Base-by-base conservation (phyloP, 2,888 invertebrate genomes). In the Drosophila longiperda region DNA sequence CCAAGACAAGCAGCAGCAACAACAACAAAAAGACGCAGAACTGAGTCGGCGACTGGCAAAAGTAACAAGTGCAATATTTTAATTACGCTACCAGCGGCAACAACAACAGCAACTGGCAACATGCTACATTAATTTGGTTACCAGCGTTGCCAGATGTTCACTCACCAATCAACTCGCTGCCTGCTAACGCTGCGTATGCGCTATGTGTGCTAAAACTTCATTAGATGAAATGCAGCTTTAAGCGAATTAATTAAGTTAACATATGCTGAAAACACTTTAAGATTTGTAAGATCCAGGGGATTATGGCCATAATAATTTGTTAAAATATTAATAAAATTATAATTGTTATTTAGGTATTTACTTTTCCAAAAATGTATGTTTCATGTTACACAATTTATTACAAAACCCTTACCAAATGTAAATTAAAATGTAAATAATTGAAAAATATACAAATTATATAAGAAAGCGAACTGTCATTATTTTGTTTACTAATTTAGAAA, bases 31-130 rank as follows among this genome's bases (percentile, higher is more conserved):
- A 38, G 65, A 67, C 45, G 66, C 55, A 68, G 72, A 65, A 68
- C 54, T 62, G 57, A 59, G 50, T 62, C 57, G 58, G 45, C 54
- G 55, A 67, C 74, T 64, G 73, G 78, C 73, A 75, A 77, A 71
- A 82, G 78, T 86, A 82, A 87, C 91, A 90, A 91, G 91, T 91
- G 91, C 90, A 91, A 89, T 91, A 91, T 91, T 90, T 91, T 91
- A 89, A 91, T 91, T 91, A 90, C 86, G 75, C 63, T 78, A 58
- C 70, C 72, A 77, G 60, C 54, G 72, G 53, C 67, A 75, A 40
- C 70, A 76, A 48, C 66, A 61, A 65, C 71, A 73, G 71, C 62
- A 68, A 60, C 50, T 64, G 59, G 50, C 58, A 64, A 48, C 58
- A 75, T 65, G 82, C 40, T 59, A 69, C 75, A 73, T 59, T 70